Evolutionary conservation across 2,797 vertebrate genomes (phyloP).

Genomic region (Chromobotia macracanthus): DNA sequence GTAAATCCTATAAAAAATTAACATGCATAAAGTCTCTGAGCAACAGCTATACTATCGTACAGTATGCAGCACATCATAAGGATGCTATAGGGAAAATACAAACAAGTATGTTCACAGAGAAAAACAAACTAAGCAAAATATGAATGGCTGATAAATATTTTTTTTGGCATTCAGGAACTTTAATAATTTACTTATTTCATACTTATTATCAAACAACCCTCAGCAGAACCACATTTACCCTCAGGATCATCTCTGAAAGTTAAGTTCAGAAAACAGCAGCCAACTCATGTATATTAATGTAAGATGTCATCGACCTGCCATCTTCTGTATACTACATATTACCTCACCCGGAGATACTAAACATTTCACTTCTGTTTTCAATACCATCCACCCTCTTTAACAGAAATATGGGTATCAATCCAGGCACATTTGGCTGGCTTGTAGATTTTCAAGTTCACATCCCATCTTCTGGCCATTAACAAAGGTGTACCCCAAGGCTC

Average conservation of each 20-base stretch:
- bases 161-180: conserved; percentile 3
- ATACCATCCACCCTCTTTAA: neutral
- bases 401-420: neutral
- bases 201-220: neutral
- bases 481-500: conserved; percentile 17
- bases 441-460: conserved; percentile 11
- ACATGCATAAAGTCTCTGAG: neutral
- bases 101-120: conserved; percentile 9
- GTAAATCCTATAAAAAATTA: conserved; percentile 49
- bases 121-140: conserved; percentile 1
- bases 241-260: conserved; percentile 15
- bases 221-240: conserved; percentile 9
- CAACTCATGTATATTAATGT: conserved; percentile 21
- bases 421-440: neutral
- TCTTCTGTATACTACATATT: neutral
- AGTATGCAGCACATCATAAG: conserved; percentile 16
- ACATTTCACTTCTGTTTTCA: conserved; percentile 6
- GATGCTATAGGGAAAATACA: conserved; percentile 7
- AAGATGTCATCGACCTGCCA: neutral
- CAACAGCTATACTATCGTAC: conserved; percentile 12
- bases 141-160: no score
- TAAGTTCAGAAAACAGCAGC: neutral
- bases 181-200: conserved; percentile 22
- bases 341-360: conserved; percentile 16
- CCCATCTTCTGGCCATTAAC: conserved; percentile 11